phyloP scores from a whole-genome alignment of 1,140 invertebrate genomes.

The silkworm (Bombyx mori) region ASM3026992v2 NC_085114.1:15920501-15921000 shows the following conservation, averaged over 20 bases:
- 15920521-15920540: constrained; percentile 83
- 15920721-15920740: constrained; percentile 53
- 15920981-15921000: constrained; percentile 24
- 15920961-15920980: constrained; percentile 29
- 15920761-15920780: constrained; percentile 63
- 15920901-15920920: constrained; percentile 52
- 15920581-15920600: constrained; percentile 71
- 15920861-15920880: constrained; percentile 32
- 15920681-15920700: not conserved
- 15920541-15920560: constrained; percentile 92
- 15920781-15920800: constrained; percentile 63
- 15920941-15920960: constrained; percentile 38
- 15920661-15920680: not conserved
- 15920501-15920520: constrained; percentile 75
- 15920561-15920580: constrained; percentile 86
- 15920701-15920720: constrained; percentile 57
- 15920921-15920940: constrained; percentile 66
- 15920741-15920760: constrained; percentile 60
- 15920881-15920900: constrained; percentile 53
- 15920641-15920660: no score
- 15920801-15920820: constrained; percentile 25
- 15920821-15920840: constrained; percentile 36
- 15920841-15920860: constrained; percentile 40
- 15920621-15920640: no score
- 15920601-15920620: constrained; percentile 72